phyloP scores from a whole-genome alignment of 2,797 vertebrate genomes.

The Triplophysa bombifrons region DNA sequence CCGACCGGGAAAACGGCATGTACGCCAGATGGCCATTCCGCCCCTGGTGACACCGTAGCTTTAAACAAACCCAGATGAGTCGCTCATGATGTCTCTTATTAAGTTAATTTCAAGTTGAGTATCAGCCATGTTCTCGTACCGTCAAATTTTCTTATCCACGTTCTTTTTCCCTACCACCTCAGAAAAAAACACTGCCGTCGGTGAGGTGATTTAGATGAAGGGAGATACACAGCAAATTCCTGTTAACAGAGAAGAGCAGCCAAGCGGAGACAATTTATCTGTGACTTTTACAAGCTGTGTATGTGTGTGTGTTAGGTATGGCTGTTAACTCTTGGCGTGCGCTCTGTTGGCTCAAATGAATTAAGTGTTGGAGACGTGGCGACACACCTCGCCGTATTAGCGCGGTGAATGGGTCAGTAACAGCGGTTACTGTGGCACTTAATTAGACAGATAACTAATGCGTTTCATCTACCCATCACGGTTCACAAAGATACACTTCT shows the following conservation, averaged over 20 bases:
- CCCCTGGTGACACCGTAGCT: background rate
- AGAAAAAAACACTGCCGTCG: too few relatives aligned
- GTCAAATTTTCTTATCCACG: background rate
- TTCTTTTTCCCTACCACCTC: background rate
- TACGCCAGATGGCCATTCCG: too few relatives aligned
- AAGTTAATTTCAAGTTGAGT: background rate
- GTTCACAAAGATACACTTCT: conserved; percentile 43
- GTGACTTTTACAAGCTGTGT: conserved; percentile 33
- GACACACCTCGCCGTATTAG: conserved; percentile 1
- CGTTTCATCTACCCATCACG: conserved; percentile 44
- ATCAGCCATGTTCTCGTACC: background rate
- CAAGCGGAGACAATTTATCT: conserved; percentile 43
- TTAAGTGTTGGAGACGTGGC: conserved; percentile 20
- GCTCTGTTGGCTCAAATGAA: conserved; percentile 21
- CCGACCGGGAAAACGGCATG: too few relatives aligned
- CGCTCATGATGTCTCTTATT: background rate
- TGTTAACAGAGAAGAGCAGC: conserved; percentile 38
- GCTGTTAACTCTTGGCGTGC: conserved; percentile 31
- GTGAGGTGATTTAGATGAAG: conserved; percentile 26
- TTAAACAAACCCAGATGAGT: background rate
- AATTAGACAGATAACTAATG: conserved; percentile 58
- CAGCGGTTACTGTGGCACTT: conserved; percentile 31
- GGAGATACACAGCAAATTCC: background rate
- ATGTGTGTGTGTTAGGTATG: conserved; percentile 13
- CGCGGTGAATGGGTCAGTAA: background rate